phyloP scores from a whole-genome alignment of 2,888 invertebrate genomes.

The Pasiphila rectangulata region DNA sequence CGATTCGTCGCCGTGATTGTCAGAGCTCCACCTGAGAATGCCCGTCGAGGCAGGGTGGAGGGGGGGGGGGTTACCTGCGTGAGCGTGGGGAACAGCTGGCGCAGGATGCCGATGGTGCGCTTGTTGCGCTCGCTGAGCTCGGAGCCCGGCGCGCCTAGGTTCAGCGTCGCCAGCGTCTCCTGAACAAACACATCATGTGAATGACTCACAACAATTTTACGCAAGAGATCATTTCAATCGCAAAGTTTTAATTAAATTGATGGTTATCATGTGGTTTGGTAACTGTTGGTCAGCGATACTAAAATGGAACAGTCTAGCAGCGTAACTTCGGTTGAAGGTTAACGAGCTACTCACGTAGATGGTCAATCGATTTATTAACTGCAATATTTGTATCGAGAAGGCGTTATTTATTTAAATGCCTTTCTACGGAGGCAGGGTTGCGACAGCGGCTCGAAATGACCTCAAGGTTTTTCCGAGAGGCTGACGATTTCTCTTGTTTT shows the following conservation, averaged over 20 bases:
- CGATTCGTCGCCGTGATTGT: no score
- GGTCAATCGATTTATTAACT: background rate
- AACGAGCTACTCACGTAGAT: background rate
- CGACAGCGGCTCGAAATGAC: constrained; percentile 11
- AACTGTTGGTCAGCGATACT: no score
- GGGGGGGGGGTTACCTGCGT: constrained; percentile 82
- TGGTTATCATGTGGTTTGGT: no score
- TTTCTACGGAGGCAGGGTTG: constrained; percentile 4
- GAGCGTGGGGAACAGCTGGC: constrained; percentile 86
- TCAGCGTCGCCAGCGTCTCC: constrained; percentile 85
- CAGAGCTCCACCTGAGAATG: no score
- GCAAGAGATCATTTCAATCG: no score
- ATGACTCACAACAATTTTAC: background rate
- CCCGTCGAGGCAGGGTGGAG: background rate
- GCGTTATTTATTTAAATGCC: constrained; percentile 5
- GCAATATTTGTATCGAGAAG: background rate
- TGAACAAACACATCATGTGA: constrained; percentile 53
- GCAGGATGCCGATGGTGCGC: constrained; percentile 87
- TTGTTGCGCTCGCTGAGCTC: constrained; percentile 86
- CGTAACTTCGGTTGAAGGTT: background rate
- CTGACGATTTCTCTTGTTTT: constrained; percentile 31
- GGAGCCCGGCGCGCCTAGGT: constrained; percentile 84
- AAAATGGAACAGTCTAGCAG: no score
- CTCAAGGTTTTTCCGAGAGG: constrained; percentile 21
- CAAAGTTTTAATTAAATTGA: no score